These are phyloP conservation scores for Donacobius atricapilla DNA, from an alignment of 2,113 vertebrate species.

Conservation along the genomic window DNA sequence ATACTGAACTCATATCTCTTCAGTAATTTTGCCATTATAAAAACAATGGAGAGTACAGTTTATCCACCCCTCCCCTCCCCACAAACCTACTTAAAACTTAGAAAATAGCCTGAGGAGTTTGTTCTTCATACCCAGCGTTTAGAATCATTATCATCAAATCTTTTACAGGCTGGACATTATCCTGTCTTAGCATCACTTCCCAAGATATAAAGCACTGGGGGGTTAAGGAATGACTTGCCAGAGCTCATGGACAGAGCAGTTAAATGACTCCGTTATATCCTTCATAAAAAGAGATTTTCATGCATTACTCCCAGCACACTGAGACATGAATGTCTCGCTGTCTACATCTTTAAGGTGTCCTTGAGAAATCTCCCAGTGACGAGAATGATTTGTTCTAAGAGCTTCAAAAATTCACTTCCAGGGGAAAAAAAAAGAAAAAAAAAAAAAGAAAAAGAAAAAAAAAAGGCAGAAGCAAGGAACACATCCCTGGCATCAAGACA, in stretches of 20 bases:
- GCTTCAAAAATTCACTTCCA: neutral
- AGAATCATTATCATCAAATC: slow-evolving; percentile 23
- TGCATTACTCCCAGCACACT: slow-evolving; percentile 19
- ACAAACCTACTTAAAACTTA: neutral
- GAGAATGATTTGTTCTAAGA: neutral
- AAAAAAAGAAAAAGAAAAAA: neutral
- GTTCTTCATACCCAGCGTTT: neutral
- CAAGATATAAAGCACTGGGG: slow-evolving; percentile 38
- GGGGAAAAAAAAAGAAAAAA: neutral
- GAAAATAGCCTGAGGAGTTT: slow-evolving; percentile 21
- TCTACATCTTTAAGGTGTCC: slow-evolving; percentile 3
- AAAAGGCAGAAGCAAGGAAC: neutral
- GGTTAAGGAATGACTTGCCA: slow-evolving; percentile 29
- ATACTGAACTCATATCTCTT: neutral
- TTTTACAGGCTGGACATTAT: slow-evolving; percentile 51
- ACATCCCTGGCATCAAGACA: neutral
- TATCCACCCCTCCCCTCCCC: neutral
- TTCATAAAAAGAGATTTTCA: slow-evolving; percentile 36
- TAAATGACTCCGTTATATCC: neutral
- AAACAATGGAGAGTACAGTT: neutral
- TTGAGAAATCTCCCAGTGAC: slow-evolving; percentile 7
- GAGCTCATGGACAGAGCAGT: slow-evolving; percentile 13
- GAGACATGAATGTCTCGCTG: neutral
- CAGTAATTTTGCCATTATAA: neutral
- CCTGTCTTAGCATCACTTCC: slow-evolving; percentile 43